phyloP scores from a whole-genome alignment of 2,888 invertebrate genomes.

The Scelioninae gen. 1 region DNA sequence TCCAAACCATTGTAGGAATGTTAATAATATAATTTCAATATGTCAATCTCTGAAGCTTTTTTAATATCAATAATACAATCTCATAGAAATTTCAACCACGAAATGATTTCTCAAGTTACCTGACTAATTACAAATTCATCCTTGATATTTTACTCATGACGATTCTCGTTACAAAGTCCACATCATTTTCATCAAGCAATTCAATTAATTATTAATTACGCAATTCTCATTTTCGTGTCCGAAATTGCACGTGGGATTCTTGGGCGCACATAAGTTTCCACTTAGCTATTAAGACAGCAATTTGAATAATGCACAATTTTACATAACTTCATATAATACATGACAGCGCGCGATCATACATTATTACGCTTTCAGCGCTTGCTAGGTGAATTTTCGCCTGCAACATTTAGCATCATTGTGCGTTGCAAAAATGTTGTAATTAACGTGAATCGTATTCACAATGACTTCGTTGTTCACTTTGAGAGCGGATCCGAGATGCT shows the following conservation, averaged over 20 bases:
- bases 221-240: conserved; percentile 17
- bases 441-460: conserved; percentile 58
- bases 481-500: conserved; percentile 49
- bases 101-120: no score
- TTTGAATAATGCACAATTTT: conserved; percentile 64
- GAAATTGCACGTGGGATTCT: conserved; percentile 38
- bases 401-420: conserved; percentile 53
- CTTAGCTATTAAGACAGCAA: conserved; percentile 51
- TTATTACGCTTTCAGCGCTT: conserved; percentile 54
- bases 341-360: conserved; percentile 50
- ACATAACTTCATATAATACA: conserved; percentile 52
- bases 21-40: no score
- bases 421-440: conserved; percentile 68
- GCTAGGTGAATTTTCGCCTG: conserved; percentile 50
- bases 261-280: conserved; percentile 30
- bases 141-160: neutral
- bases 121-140: no score
- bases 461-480: conserved; percentile 57
- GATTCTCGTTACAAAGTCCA: neutral
- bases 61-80: no score
- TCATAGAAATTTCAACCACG: no score
- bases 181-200: conserved; percentile 9
- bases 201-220: conserved; percentile 38
- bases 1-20: no score
- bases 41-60: no score